phyloP scores from a whole-genome alignment of 2,888 invertebrate species.

The Tetranychus piercei region DNA sequence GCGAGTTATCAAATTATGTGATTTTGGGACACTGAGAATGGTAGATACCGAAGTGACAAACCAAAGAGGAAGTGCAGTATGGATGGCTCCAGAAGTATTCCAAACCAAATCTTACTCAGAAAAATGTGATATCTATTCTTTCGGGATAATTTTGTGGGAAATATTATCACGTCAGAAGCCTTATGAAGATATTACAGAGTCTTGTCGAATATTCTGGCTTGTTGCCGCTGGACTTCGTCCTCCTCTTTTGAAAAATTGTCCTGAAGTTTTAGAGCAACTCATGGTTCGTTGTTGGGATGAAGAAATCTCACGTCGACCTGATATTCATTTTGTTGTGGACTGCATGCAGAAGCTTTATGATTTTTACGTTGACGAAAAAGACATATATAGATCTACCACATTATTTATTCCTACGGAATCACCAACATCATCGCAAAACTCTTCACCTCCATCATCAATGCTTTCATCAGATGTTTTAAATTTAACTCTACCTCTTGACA shows the following conservation, averaged over 20 bases:
- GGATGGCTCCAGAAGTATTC: conserved; percentile 96
- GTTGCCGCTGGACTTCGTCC: conserved; percentile 66
- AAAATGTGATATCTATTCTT: conserved; percentile 96
- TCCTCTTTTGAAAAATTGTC: conserved; percentile 64
- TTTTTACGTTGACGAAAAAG: not conserved
- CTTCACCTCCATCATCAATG: not conserved
- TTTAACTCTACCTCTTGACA: too few species aligned
- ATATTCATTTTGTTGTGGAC: not conserved
- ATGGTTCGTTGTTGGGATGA: conserved; percentile 40
- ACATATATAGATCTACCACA: not conserved
- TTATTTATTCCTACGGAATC: not conserved
- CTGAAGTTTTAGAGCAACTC: conserved; percentile 62
- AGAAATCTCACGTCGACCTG: not conserved
- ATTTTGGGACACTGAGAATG: conserved; percentile 94
- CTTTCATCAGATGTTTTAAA: not conserved
- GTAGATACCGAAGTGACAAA: conserved; percentile 78
- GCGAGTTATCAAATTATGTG: conserved; percentile 81
- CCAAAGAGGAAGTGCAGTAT: conserved; percentile 37
- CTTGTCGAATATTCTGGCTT: conserved; percentile 79
- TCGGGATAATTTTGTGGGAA: conserved; percentile 96
- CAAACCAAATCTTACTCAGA: conserved; percentile 59
- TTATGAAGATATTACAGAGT: not conserved
- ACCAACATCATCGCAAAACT: not conserved
- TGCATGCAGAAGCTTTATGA: not conserved
- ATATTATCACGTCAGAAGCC: conserved; percentile 66